phyloP scores from a whole-genome alignment of 2,797 vertebrate species.

The Spinibarbus caldwelli region DNA sequence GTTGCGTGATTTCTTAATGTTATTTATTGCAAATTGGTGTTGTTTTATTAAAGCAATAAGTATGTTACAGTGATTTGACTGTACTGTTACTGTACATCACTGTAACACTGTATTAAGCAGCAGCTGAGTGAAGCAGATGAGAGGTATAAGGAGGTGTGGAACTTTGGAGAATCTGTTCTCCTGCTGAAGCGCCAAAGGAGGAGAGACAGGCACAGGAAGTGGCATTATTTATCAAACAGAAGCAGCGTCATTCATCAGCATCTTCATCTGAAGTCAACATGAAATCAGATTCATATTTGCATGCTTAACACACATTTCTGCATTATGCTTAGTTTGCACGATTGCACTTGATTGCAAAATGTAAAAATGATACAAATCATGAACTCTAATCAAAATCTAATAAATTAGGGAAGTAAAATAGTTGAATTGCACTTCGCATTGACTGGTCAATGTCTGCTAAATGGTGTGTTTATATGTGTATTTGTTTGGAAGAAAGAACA shows the following conservation, averaged over 20 bases:
- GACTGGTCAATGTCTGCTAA: not conserved
- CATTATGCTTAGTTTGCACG: not conserved
- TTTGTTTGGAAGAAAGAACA: not conserved
- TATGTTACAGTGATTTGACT: constrained; percentile 36
- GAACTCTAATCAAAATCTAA: not conserved
- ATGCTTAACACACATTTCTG: not conserved
- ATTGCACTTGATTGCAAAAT: not conserved
- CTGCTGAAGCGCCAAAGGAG: not conserved
- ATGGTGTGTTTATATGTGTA: not conserved
- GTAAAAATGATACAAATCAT: not conserved
- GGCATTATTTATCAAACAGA: constrained; percentile 27
- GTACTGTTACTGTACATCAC: constrained; percentile 9
- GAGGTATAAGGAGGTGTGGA: constrained; percentile 30
- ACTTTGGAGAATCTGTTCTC: constrained; percentile 9
- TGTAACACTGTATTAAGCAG: constrained; percentile 36
- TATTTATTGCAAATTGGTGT: not conserved
- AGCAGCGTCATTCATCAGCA: not conserved
- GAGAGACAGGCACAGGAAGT: not conserved
- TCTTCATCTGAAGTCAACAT: not conserved
- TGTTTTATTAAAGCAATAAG: not conserved
- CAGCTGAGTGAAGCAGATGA: constrained; percentile 57
- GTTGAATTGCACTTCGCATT: not conserved
- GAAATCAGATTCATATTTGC: not conserved
- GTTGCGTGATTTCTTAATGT: too few species aligned
- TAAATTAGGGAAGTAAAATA: not conserved